Conservation (phyloP, 2,888 invertebrate genomes). For the Lasioglossum lativentre region DNA sequence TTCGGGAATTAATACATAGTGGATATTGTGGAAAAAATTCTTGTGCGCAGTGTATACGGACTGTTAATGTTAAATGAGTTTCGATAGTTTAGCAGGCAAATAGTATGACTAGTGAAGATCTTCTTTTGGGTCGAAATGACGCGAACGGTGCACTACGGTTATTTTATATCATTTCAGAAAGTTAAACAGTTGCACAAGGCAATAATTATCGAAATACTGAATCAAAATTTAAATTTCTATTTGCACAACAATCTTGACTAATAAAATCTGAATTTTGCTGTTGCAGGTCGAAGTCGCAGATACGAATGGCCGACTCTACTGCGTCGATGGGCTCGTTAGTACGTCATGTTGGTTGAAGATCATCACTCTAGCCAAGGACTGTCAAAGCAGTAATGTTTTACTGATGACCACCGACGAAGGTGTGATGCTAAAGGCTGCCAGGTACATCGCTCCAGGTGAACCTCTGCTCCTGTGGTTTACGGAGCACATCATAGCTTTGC, state of each 20-base stretch:
- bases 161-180: not conserved
- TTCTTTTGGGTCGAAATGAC: too few species aligned
- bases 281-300: constrained; percentile 75
- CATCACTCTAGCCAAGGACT: constrained; percentile 87
- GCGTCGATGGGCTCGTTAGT: constrained; percentile 68
- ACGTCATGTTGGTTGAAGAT: constrained; percentile 80
- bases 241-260: not conserved
- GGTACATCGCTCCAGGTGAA: constrained; percentile 87
- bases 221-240: too few species aligned
- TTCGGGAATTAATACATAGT: too few species aligned
- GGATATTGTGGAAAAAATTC: not conserved
- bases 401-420: constrained; percentile 80
- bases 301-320: constrained; percentile 72
- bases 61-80: too few species aligned
- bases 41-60: not conserved
- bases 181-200: not conserved
- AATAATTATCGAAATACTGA: not conserved
- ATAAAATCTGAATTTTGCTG: not conserved
- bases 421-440: constrained; percentile 85
- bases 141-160: not conserved
- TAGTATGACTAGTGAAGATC: not conserved
- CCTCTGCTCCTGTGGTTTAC: constrained; percentile 94
- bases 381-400: constrained; percentile 88
- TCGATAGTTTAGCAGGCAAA: not conserved
- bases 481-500: constrained; percentile 89